Evolutionary conservation across 2,113 vertebrate genomes (phyloP).

Genomic region (Vireo altiloquus): DNA sequence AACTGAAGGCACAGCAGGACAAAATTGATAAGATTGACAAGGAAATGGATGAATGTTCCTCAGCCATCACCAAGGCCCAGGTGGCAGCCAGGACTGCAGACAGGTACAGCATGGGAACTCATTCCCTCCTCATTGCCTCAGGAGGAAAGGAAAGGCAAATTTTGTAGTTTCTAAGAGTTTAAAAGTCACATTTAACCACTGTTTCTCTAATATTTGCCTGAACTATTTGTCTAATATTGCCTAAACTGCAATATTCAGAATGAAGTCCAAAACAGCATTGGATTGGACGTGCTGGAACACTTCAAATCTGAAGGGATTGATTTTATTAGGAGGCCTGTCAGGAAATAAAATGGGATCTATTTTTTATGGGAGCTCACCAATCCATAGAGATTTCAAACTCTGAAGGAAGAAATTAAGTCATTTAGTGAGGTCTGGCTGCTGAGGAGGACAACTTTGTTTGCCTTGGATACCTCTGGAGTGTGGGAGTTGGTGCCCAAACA

Average conservation of each 20-base stretch:
- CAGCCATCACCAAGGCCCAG: slow-evolving; percentile 88
- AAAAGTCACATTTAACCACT: not conserved
- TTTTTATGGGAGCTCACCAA: not conserved
- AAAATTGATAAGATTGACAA: slow-evolving; percentile 86
- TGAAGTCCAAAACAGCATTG: not conserved
- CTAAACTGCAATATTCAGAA: not conserved
- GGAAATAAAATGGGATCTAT: not conserved
- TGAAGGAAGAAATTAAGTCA: not conserved
- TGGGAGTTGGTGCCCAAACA: not conserved
- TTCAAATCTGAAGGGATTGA: not conserved
- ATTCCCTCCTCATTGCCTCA: accelerated
- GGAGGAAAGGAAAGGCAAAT: not conserved
- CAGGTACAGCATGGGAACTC: slow-evolving; percentile 60
- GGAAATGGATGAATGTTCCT: slow-evolving; percentile 85
- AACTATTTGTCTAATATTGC: not conserved
- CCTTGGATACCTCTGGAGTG: not conserved
- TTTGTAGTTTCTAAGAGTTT: not conserved
- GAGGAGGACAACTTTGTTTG: not conserved
- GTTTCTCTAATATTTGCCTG: not conserved
- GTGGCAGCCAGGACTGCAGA: slow-evolving; percentile 89
- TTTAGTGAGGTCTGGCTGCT: not conserved
- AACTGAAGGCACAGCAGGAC: slow-evolving; percentile 90
- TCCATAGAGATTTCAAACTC: not conserved
- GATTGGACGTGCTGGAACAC: not conserved
- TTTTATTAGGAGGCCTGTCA: not conserved